phyloP scores from a whole-genome alignment of 2,797 vertebrate species.

The Tenualosa ilisha region DNA sequence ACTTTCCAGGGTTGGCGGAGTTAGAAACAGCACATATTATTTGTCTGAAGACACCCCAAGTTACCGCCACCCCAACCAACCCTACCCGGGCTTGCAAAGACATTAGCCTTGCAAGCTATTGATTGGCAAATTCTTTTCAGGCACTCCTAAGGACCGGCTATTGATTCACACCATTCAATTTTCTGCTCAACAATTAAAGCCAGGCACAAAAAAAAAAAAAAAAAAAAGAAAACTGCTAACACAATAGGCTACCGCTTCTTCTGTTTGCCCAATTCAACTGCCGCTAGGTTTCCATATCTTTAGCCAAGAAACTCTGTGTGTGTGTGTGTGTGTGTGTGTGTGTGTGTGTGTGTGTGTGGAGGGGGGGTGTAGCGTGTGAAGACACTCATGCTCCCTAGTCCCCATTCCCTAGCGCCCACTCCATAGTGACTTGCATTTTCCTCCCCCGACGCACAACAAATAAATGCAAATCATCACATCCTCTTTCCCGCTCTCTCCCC shows the following conservation, averaged over 20 bases:
- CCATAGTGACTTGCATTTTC: conserved; percentile 34
- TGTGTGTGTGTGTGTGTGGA: not conserved
- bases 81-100: not conserved
- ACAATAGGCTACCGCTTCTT: not conserved
- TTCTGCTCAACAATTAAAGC: conserved; percentile 45
- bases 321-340: not conserved
- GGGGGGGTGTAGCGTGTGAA: conserved; percentile 30
- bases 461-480: conserved; percentile 45
- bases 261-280: not conserved
- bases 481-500: not conserved
- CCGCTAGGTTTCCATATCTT: not conserved
- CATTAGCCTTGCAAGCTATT: conserved; percentile 15
- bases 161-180: conserved; percentile 35
- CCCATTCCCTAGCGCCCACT: conserved; percentile 37
- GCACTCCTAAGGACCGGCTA: not conserved
- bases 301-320: not conserved
- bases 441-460: conserved; percentile 26
- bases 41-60: not conserved
- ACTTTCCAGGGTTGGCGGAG: not conserved
- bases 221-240: not conserved
- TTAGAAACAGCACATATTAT: not conserved
- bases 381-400: conserved; percentile 63
- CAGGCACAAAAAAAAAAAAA: conserved; percentile 34
- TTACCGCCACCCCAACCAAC: not conserved
- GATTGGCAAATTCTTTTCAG: conserved; percentile 12